These are phyloP conservation scores for Rhopalosiphum nymphaeae DNA, from an alignment of 2,888 invertebrate genomes.

Conservation along the genomic window DNA sequence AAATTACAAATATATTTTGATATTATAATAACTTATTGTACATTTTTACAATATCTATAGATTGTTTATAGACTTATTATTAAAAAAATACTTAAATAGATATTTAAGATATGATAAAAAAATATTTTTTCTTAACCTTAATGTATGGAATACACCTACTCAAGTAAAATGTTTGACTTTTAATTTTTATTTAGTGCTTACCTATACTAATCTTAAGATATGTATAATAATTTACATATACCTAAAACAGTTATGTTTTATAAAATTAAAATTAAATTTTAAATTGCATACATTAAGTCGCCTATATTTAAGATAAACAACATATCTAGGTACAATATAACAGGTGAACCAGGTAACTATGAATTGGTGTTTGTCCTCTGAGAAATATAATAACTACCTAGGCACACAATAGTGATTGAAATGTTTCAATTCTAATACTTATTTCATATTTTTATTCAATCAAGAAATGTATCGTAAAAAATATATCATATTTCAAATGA, in stretches of 20 bases:
- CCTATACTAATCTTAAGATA: neutral
- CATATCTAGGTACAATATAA: neutral
- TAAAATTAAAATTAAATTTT: neutral
- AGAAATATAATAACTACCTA: neutral
- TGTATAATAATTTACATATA: neutral
- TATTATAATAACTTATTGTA: neutral
- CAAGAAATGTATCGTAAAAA: neutral
- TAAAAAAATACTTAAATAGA: neutral
- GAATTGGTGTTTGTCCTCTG: neutral
- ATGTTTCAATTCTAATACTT: neutral
- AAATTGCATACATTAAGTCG: neutral
- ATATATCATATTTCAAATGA: neutral
- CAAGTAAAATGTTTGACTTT: neutral
- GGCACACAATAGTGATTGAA: neutral
- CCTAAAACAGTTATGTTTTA: neutral
- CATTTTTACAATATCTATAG: neutral
- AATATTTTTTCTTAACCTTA: neutral
- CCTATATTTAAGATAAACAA: neutral
- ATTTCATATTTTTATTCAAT: neutral
- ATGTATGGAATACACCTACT: neutral
- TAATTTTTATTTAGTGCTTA: neutral
- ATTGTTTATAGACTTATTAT: neutral
- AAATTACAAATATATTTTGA: neutral
- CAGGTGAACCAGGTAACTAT: neutral
- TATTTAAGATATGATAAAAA: neutral